phyloP scores from a whole-genome alignment of 1,140 invertebrate genomes.

The Campodea augens region DNA sequence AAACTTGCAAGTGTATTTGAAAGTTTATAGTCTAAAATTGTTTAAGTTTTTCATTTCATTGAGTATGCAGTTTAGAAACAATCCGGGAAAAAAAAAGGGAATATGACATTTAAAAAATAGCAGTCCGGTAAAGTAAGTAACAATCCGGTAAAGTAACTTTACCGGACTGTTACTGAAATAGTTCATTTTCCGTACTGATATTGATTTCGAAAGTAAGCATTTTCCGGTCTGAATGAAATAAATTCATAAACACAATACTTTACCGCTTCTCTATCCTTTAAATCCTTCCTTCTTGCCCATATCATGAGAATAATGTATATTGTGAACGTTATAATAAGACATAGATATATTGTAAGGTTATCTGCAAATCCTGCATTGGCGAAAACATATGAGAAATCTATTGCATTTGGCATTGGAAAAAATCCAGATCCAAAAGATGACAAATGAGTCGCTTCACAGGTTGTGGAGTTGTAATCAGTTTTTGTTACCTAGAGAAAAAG shows the following conservation, averaged over 20 bases:
- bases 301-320: constrained; percentile 26
- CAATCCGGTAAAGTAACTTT: no score
- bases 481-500: constrained; percentile 6
- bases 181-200: no score
- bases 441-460: constrained; percentile 31
- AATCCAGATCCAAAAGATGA: constrained; percentile 34
- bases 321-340: constrained; percentile 26
- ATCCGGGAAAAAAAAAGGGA: no score
- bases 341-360: constrained; percentile 33
- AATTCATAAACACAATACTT: constrained; percentile 2
- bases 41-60: no score
- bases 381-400: constrained; percentile 35
- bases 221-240: no score
- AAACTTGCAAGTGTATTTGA: no score
- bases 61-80: no score
- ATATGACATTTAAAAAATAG: no score
- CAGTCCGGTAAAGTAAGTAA: no score
- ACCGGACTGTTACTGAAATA: no score
- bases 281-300: constrained; percentile 29
- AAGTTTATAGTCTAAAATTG: no score
- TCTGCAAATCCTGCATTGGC: constrained; percentile 30
- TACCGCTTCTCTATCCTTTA: constrained; percentile 27
- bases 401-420: constrained; percentile 31
- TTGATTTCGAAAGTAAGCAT: no score
- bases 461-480: constrained; percentile 18